Conservation (phyloP, 2,888 invertebrate species). For the Anticlea derivata region DNA sequence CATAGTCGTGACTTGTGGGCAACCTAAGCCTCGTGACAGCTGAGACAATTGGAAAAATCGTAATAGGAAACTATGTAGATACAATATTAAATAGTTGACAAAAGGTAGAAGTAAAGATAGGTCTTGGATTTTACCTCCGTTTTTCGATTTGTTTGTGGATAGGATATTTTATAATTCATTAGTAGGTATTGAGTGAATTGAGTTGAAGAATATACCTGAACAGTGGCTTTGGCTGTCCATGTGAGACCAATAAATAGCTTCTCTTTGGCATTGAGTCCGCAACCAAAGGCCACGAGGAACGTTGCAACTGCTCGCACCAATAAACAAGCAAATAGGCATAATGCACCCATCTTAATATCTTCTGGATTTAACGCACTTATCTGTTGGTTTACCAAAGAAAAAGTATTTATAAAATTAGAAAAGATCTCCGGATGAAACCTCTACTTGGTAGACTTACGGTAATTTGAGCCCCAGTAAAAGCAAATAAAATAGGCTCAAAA, state of each 20-base stretch:
- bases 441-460: conserved; percentile 71
- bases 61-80: no score
- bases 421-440: no score
- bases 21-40: no score
- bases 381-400: conserved; percentile 43
- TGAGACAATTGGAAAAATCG: no score
- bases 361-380: conserved; percentile 84
- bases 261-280: conserved; percentile 90
- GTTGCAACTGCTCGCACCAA: conserved; percentile 85
- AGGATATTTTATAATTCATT: no score
- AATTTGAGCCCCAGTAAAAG: conserved; percentile 93
- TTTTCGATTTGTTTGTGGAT: no score
- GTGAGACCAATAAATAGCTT: conserved; percentile 92
- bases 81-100: no score
- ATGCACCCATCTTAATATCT: conserved; percentile 86
- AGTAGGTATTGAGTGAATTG: background rate
- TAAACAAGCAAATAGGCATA: conserved; percentile 85
- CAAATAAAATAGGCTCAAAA: conserved; percentile 94
- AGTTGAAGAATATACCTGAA: conserved; percentile 85
- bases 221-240: conserved; percentile 96
- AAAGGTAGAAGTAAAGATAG: no score
- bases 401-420: background rate
- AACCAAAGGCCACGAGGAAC: conserved; percentile 86
- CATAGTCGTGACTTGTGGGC: no score
- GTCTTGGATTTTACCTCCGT: no score